Conservation (phyloP, 2,113 vertebrate genomes). For the Pagrus major region DNA sequence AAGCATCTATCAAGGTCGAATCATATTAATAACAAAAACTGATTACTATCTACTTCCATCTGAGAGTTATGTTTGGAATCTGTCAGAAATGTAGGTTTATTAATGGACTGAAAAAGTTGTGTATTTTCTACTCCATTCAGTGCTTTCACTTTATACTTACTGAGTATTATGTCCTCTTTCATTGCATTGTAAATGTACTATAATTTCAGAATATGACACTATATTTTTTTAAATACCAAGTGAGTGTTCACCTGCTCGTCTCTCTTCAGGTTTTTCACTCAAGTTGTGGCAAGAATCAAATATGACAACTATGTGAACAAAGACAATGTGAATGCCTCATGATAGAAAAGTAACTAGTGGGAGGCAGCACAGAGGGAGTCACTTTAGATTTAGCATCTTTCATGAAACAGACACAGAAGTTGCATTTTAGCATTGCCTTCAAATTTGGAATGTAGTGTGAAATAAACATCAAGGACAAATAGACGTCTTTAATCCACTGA, state of each 20-base stretch:
- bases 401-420: constrained; percentile 33
- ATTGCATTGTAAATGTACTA: background rate
- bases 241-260: background rate
- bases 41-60: background rate
- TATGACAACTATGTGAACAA: background rate
- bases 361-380: background rate
- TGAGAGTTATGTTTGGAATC: background rate
- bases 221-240: background rate
- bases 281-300: background rate
- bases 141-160: background rate
- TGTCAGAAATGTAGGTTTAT: background rate
- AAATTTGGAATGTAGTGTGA: constrained; percentile 22
- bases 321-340: background rate
- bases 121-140: background rate
- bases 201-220: background rate
- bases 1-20: background rate
- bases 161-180: background rate
- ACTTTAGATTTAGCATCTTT: constrained; percentile 16
- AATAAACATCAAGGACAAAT: constrained; percentile 65
- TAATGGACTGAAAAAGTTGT: background rate
- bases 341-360: constrained; percentile 14
- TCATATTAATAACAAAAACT: background rate
- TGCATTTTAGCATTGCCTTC: constrained; percentile 34
- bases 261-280: background rate
- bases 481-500: constrained; percentile 51